Base-by-base conservation (phyloP, 2,113 vertebrate species). In the Turnix velox region DNA sequence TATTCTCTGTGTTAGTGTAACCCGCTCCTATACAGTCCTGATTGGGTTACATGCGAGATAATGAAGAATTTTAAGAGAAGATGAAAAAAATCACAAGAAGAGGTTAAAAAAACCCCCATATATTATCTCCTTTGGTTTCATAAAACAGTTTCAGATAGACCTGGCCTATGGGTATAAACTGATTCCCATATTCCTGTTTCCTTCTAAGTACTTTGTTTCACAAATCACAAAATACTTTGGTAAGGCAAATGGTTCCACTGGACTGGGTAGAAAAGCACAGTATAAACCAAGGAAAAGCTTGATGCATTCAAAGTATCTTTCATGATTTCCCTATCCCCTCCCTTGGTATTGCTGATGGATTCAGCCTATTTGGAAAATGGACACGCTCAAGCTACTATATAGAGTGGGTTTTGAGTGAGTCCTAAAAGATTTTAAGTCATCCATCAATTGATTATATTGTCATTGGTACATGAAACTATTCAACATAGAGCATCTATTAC, bases 361-460 rank as follows among this genome's bases (percentile, higher is more conserved):
- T 58, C 14, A 87, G 88, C 66, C 40, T 90, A 90, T 61, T 40
- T 94, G 84, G 91, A 94, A 96, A 96, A 90, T 52, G 57, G 85
- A 78, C 92, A 79, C 2, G 19, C 80, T 57, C 71, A 48, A 1
- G 0, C 30, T 52, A 48, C 74, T 66, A 77, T 57, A 59, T 16
- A 90, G 82, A 81, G 45, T 61, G 39, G 30, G 27, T 88, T 96
- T 95, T 94, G 77, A 93, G 69, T 88, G 90, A 94, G 76, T 94
- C 92, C 83, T 93, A 28, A 78, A 89, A 91, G 91, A 96, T 94
- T 96, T 96, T 87, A 86, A 58, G 82, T 95, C 80, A 94, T 95
- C 86, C 79, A 93, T 97, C 96, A 92, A 84, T 95, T 91, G 90
- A 97, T 93, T 95, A 91, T 82, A 45, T 89, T 96, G 87, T 95